A percentile compares a stretch with the other conserved stretches of the same genome.
Evolutionary conservation across 2,888 invertebrate genomes (phyloP).

Genomic region (Brenthis hecate): DNA sequence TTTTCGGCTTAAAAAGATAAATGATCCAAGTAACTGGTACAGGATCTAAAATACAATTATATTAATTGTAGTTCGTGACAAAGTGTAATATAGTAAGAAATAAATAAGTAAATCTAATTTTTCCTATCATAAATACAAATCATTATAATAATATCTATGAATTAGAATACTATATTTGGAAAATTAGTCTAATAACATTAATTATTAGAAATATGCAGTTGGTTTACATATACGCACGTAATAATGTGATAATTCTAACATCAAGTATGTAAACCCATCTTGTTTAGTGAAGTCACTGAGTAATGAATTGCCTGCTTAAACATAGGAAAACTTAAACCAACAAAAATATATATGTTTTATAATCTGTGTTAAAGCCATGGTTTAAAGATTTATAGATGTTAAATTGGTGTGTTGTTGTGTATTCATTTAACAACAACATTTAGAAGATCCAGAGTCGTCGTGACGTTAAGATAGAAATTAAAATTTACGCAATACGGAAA

Average conservation of each 20-base stretch:
- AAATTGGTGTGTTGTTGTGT: not conserved
- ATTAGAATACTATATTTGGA: too few species aligned
- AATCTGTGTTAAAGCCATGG: not conserved
- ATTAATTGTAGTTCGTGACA: constrained; percentile 47
- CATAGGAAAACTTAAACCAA: too few species aligned
- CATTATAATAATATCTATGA: not conserved
- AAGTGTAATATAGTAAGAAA: constrained; percentile 47
- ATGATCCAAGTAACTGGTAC: constrained; percentile 6
- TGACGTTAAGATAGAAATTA: constrained; percentile 19
- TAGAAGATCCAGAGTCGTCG: not conserved
- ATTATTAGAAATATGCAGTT: too few species aligned
- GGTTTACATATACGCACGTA: too few species aligned
- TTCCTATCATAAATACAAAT: not conserved
- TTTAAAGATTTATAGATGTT: not conserved
- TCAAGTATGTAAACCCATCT: too few species aligned
- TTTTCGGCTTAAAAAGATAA: constrained; percentile 21
- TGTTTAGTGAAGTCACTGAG: too few species aligned
- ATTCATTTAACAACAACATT: not conserved
- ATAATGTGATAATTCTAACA: too few species aligned
- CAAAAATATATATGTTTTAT: not conserved
- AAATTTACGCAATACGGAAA: constrained; percentile 32
- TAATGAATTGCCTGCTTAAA: too few species aligned
- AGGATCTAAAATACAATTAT: constrained; percentile 26
- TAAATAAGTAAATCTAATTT: not conserved
- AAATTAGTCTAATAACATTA: too few species aligned